phyloP scores from a whole-genome alignment of 2,888 invertebrate species.

The Dioctria rufipes region DNA sequence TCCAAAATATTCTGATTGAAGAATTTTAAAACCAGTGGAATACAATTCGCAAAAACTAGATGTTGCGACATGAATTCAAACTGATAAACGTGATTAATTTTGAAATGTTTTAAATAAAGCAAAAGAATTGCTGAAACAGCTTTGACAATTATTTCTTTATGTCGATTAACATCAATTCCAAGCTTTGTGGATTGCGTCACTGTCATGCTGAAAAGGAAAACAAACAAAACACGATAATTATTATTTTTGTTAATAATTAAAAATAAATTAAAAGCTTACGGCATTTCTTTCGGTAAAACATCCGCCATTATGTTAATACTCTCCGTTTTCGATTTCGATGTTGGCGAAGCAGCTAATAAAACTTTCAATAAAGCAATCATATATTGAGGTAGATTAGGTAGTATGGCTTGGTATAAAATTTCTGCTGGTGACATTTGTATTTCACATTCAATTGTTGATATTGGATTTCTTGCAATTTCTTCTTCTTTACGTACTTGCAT shows the following conservation, averaged over 20 bases:
- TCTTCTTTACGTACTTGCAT: constrained; percentile 92
- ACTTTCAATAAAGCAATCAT: constrained; percentile 98
- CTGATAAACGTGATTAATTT: constrained; percentile 97
- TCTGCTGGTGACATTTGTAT: constrained; percentile 89
- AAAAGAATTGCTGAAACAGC: constrained; percentile 92
- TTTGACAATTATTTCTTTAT: constrained; percentile 99
- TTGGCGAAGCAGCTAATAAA: constrained; percentile 96
- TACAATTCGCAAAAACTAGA: constrained; percentile 98
- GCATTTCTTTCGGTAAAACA: constrained; percentile 97
- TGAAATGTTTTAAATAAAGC: constrained; percentile 95
- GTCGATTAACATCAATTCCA: constrained; percentile 97
- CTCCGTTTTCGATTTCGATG: constrained; percentile 98
- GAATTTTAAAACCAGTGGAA: constrained; percentile 97
- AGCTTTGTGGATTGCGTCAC: constrained; percentile 95
- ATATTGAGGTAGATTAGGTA: constrained; percentile 96
- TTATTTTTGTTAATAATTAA: background rate
- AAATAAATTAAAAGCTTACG: constrained; percentile 73
- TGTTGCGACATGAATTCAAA: constrained; percentile 99
- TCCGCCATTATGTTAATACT: constrained; percentile 99
- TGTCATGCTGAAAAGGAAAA: constrained; percentile 78
- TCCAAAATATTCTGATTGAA: constrained; percentile 98
- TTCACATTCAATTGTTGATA: constrained; percentile 87
- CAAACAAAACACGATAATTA: background rate
- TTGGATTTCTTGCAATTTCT: constrained; percentile 91
- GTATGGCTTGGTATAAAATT: constrained; percentile 92